Evolutionary conservation across 2,888 invertebrate genomes (phyloP).

Genomic region (Brenthis hecate): DNA sequence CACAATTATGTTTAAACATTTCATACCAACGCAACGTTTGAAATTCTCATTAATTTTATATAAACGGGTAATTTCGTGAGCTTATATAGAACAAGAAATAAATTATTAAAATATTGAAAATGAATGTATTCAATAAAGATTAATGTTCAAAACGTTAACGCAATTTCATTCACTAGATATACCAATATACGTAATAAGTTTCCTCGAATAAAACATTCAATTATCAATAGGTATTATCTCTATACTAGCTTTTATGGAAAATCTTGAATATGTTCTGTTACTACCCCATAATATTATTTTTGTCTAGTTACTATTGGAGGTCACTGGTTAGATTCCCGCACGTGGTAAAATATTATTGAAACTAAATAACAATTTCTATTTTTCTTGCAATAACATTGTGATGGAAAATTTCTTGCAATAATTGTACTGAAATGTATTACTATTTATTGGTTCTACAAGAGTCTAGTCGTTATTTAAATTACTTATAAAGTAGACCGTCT

Average conservation of each 20-base stretch:
- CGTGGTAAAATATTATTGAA: no score
- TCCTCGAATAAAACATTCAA: background rate
- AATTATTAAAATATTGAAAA: conserved; percentile 37
- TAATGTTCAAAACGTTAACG: conserved; percentile 17
- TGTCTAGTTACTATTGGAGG: background rate
- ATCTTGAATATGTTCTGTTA: conserved; percentile 1
- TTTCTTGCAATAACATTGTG: no score
- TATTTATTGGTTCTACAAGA: no score
- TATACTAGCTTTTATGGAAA: background rate
- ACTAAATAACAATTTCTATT: no score
- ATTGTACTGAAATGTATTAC: no score
- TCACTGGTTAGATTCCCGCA: no score
- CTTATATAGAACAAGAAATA: background rate
- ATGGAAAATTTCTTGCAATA: no score
- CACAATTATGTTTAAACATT: background rate
- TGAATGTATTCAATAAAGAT: conserved; percentile 29
- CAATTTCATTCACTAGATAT: conserved; percentile 16
- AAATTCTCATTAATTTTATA: conserved; percentile 4
- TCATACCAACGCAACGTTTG: background rate
- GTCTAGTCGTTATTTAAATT: no score
- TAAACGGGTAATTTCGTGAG: background rate
- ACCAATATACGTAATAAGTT: conserved; percentile 15
- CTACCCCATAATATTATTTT: background rate
- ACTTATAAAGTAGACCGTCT: no score
- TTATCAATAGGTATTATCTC: conserved; percentile 1